A percentile compares a stretch with the other conserved stretches of the same genome.
Evolutionary conservation across 2,888 invertebrate species (phyloP).

Genomic region (Acanthosepion pharaonis): DNA sequence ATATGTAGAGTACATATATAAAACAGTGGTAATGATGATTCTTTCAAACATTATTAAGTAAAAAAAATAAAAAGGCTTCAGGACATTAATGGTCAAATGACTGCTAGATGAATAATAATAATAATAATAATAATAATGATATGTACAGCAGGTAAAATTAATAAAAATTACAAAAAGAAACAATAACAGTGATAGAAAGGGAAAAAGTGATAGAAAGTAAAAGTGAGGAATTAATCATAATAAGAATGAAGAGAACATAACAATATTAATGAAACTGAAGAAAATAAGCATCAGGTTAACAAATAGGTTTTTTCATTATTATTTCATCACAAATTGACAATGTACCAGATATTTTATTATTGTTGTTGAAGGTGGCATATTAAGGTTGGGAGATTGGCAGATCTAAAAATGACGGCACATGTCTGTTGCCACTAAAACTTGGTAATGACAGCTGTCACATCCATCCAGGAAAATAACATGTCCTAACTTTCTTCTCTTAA

Average conservation of each 20-base stretch:
- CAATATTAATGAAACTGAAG: no score
- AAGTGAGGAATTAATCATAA: neutral
- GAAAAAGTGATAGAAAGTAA: no score
- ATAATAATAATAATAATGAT: no score
- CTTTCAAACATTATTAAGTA: no score
- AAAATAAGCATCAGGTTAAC: neutral
- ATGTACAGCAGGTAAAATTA: neutral
- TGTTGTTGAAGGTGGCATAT: neutral
- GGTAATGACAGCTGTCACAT: neutral
- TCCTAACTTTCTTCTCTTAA: neutral
- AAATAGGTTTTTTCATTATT: neutral
- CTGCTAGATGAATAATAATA: no score
- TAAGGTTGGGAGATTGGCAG: neutral
- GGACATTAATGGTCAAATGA: no score
- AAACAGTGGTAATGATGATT: no score
- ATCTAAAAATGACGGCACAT: neutral
- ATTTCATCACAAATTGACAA: neutral
- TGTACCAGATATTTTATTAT: neutral
- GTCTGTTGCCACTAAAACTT: neutral
- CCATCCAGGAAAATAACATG: neutral
- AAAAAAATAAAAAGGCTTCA: no score
- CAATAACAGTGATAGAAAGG: neutral
- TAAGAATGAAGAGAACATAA: neutral
- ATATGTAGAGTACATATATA: no score
- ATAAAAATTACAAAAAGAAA: neutral